Conservation (phyloP, 2,113 vertebrate species). For the Gnathonemus echidnorhynchus region DNA sequence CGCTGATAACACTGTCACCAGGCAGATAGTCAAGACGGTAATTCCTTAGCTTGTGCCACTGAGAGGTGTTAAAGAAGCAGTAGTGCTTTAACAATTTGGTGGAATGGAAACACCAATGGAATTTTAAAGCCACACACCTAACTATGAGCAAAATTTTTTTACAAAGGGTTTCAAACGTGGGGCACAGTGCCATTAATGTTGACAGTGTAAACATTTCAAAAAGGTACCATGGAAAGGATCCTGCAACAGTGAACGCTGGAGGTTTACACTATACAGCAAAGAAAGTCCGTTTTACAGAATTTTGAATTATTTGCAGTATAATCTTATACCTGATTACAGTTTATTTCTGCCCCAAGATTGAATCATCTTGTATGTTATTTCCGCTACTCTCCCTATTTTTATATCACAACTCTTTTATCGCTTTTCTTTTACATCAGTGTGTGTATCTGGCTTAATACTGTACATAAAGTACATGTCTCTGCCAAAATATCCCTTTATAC, state of each 20-base stretch:
- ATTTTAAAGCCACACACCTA: neutral
- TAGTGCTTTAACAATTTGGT: neutral
- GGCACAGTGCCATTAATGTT: neutral
- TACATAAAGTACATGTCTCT: neutral
- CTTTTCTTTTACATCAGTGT: neutral
- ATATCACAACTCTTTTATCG: neutral
- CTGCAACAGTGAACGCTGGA: neutral
- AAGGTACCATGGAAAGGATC: neutral
- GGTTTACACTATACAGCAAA: neutral
- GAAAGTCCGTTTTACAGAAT: neutral
- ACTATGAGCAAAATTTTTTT: too few relatives aligned
- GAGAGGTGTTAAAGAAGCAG: neutral
- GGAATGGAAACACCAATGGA: neutral
- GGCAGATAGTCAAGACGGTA: neutral
- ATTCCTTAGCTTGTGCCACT: neutral
- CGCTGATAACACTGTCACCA: neutral
- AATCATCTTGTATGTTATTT: neutral
- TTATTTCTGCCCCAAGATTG: neutral
- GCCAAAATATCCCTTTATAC: neutral
- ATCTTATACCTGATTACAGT: neutral
- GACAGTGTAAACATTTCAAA: neutral
- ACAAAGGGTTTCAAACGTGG: too few relatives aligned
- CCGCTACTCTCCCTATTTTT: neutral
- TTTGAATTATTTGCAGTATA: neutral
- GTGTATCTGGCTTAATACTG: neutral